Conservation (phyloP, 2,888 invertebrate genomes). For the Metacarcinus magister region DNA sequence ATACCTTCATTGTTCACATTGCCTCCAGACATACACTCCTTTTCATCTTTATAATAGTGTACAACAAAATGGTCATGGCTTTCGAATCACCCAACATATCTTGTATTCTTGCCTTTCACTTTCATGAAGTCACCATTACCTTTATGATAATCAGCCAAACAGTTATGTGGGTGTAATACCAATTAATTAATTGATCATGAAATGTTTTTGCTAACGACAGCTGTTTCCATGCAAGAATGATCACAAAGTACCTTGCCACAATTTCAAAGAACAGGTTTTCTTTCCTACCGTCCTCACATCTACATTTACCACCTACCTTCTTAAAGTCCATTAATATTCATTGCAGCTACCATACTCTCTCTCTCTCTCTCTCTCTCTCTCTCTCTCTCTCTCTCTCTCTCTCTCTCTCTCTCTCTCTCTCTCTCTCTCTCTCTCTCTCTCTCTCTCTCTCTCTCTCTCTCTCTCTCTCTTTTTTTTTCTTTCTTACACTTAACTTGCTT, state of each 20-base stretch:
- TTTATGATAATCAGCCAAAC: background rate
- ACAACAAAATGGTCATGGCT: background rate
- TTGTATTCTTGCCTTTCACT: background rate
- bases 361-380: no score
- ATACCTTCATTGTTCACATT: background rate
- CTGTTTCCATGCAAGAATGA: background rate
- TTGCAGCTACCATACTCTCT: no score
- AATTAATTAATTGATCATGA: background rate
- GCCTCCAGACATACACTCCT: background rate
- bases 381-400: no score
- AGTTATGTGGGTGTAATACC: background rate
- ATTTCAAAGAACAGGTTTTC: no score
- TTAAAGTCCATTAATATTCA: no score
- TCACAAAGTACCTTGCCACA: no score
- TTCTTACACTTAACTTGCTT: background rate
- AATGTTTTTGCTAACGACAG: background rate
- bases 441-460: slow-evolving; percentile 54
- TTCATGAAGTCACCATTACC: background rate
- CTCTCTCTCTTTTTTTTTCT: slow-evolving; percentile 16
- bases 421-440: background rate
- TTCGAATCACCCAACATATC: no score
- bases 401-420: background rate
- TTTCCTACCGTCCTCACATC: no score
- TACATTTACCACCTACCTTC: no score
- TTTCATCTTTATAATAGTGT: background rate